Evolutionary conservation across 1,140 invertebrate species (phyloP), one percentile per base, ranked within the genome.

Genomic region (Acromyrmex charruanus): DNA sequence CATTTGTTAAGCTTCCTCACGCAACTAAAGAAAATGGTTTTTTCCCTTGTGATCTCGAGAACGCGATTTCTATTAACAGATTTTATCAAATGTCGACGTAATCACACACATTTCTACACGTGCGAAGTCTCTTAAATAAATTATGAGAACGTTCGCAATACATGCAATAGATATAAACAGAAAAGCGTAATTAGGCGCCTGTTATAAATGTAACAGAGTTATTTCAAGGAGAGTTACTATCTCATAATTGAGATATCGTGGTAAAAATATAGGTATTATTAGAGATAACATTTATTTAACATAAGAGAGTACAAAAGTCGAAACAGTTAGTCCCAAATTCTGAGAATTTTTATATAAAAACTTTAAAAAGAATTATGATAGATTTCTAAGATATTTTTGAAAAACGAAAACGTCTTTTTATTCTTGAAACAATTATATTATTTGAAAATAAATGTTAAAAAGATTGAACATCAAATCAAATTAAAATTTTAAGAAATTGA

Each of bases 121-220:
- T 25, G 31, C 31, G 1, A 72, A 58, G 5, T 14, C 7, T 80
- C 16, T 68, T 58, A 44, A 80, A 68, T 68, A 69, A 44, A 58
- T 71, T 28, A 51, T 69, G 31, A 3, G 9, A 66, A 55, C n/a
- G 4, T 16, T 66, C 12, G 1, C 25, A 3, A 3, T 6, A 44
- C n/a, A 25, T 10, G 39, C 16, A 16, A 16, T 35, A 25, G 35
- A 53, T n/a, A 31, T 10, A 25, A 49, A 49, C 63, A n/a, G 18
- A 68, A n/a, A 31, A 28, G 5, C 16, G 51, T 72, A 82, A 82
- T 72, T 61, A 12, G 35, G 10, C 9, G 18, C 2, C 16, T 28
- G 39, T 72, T 39, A 74, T 49, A 82, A 82, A 74, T 82, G 80
- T 31, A 59, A 71, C 21, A 3, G 3, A 39, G 7, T 82, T 72